These are phyloP conservation scores for Athalia cordata DNA, from an alignment of 2,888 invertebrate genomes.

Conservation along the genomic window DNA sequence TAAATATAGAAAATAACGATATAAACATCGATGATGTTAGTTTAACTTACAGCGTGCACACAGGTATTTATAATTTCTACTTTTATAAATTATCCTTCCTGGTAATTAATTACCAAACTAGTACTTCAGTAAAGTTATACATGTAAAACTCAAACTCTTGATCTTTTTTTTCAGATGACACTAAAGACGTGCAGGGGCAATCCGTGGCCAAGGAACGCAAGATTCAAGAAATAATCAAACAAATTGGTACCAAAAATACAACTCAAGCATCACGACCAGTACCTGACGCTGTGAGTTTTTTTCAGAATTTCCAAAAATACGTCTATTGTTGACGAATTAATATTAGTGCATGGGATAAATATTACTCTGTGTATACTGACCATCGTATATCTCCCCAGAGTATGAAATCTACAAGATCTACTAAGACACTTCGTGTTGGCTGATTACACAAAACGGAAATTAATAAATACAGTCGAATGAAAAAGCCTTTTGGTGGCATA, in stretches of 20 bases:
- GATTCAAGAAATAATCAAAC: background rate
- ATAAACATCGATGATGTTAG: background rate
- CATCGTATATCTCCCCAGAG: background rate
- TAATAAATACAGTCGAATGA: constrained; percentile 10
- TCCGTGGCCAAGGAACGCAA: background rate
- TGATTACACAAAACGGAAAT: constrained; percentile 1
- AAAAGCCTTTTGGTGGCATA: constrained; percentile 5
- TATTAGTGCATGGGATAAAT: background rate
- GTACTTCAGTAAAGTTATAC: background rate
- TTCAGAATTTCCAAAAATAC: background rate
- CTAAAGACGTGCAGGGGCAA: background rate
- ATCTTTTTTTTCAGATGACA: background rate
- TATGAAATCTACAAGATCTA: background rate
- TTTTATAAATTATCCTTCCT: background rate
- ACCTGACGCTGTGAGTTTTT: background rate
- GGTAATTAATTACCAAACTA: no score
- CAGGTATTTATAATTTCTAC: no score
- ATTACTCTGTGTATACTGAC: background rate
- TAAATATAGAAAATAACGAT: background rate
- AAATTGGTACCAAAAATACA: background rate
- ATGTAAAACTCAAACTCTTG: background rate
- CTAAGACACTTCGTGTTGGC: constrained; percentile 10
- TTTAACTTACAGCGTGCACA: background rate
- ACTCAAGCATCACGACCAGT: background rate
- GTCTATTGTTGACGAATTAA: background rate